Conservation (phyloP, 1,140 invertebrate genomes). For the Saccostrea echinata region DNA sequence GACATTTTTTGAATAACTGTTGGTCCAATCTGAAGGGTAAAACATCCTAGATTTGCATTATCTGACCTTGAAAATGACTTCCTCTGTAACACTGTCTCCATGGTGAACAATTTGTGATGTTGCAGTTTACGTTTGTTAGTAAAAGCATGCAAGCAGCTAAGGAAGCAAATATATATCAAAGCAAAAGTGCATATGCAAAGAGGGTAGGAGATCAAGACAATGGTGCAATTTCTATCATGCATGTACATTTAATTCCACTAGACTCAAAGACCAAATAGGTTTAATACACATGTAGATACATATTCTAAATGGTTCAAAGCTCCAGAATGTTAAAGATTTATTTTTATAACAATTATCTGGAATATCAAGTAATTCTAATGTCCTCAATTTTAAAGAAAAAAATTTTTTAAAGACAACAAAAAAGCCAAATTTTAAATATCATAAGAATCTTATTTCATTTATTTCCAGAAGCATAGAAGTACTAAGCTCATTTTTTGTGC, state of each 20-base stretch:
- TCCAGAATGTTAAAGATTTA: no score
- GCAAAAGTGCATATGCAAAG: not conserved
- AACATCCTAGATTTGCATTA: not conserved
- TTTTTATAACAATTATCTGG: no score
- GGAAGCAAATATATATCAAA: not conserved
- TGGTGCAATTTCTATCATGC: not conserved
- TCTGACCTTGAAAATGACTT: not conserved
- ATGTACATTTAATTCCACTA: not conserved
- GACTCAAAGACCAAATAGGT: not conserved
- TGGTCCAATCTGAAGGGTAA: conserved; percentile 51
- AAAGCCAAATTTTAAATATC: no score
- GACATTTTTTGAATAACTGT: conserved; percentile 62
- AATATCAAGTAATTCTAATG: no score
- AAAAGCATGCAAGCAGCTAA: conserved; percentile 10
- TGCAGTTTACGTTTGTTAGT: not conserved
- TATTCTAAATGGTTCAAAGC: not conserved
- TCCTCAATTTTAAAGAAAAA: no score
- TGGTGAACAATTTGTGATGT: not conserved
- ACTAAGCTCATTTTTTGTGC: no score
- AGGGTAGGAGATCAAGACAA: not conserved
- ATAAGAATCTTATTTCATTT: no score
- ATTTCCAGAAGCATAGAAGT: no score
- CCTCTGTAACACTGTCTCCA: not conserved
- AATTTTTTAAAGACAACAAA: no score
- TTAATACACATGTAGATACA: not conserved